phyloP scores from a whole-genome alignment of 53 echinoderm and acorn worm species.

The Holothuria scabra region DNA sequence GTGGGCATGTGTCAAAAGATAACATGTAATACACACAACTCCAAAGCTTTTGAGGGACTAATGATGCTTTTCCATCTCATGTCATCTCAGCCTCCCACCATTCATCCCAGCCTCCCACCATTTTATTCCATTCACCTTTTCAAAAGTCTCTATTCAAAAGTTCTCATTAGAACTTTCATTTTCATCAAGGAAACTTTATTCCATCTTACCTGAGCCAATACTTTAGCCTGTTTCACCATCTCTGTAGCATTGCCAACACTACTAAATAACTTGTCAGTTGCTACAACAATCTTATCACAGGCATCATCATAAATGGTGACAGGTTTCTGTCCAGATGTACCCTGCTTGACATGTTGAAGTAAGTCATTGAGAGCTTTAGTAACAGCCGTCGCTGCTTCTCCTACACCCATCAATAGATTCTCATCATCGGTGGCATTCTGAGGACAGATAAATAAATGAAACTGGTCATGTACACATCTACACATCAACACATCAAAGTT shows the following conservation, averaged over 20 bases:
- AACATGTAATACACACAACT: too few species aligned
- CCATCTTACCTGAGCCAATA: constrained; percentile 85
- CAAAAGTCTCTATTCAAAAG: too few species aligned
- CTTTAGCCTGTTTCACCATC: constrained; percentile 98
- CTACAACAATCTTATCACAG: constrained; percentile 89
- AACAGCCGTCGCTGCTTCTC: constrained; percentile 86
- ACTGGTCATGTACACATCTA: not conserved
- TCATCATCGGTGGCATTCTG: constrained; percentile 85
- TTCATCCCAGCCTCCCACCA: too few species aligned
- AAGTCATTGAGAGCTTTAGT: constrained; percentile 93
- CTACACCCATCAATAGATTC: constrained; percentile 74
- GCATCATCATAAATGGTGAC: constrained; percentile 84
- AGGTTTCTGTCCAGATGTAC: constrained; percentile 70
- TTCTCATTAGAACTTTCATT: too few species aligned
- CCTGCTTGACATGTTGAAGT: constrained; percentile 90
- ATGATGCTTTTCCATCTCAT: too few species aligned
- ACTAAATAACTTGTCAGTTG: constrained; percentile 90
- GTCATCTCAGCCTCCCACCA: too few species aligned
- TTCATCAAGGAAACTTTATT: too few species aligned
- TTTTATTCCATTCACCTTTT: too few species aligned
- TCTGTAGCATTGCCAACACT: constrained; percentile 92
- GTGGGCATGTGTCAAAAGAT: too few species aligned
- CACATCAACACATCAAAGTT: not conserved
- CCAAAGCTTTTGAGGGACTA: too few species aligned
- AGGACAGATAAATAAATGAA: not conserved